Evolutionary conservation across 2,888 invertebrate genomes (phyloP).

Genomic region (Rapana venosa): DNA sequence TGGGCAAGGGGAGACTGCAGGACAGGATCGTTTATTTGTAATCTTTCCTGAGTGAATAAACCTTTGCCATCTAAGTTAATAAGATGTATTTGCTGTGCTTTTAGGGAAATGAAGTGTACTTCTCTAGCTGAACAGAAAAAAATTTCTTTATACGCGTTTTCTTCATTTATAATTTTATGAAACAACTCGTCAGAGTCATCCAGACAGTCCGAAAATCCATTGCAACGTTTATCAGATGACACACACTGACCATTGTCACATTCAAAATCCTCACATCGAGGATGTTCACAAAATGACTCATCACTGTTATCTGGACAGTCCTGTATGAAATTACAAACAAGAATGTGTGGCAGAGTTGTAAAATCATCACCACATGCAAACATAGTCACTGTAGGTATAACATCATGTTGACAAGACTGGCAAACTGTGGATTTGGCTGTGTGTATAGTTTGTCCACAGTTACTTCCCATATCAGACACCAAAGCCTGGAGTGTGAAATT

Average conservation of each 20-base stretch:
- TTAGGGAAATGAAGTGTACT: not conserved
- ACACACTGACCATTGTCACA: conserved; percentile 12
- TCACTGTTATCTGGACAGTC: conserved; percentile 68
- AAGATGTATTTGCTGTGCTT: not conserved
- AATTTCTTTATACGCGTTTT: no score
- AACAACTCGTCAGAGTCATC: conserved; percentile 38
- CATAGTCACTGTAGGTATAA: not conserved
- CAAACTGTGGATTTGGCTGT: not conserved
- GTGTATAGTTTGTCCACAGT: not conserved
- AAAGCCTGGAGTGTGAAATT: not conserved
- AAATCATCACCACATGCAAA: conserved; percentile 13
- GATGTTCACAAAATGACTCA: conserved; percentile 63
- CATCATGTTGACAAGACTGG: not conserved
- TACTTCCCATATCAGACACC: not conserved
- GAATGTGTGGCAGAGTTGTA: not conserved
- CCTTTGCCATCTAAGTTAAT: conserved; percentile 24
- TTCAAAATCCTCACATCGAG: conserved; percentile 13
- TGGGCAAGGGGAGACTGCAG: conserved; percentile 32
- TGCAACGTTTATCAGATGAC: not conserved
- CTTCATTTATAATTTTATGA: not conserved
- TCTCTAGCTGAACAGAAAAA: no score
- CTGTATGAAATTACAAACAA: conserved; percentile 65
- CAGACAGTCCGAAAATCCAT: conserved; percentile 32
- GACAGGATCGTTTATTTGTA: conserved; percentile 17
- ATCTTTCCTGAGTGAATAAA: not conserved